Base-by-base conservation (phyloP, 2,113 vertebrate genomes). In the Recurvirostra avosetta region DNA sequence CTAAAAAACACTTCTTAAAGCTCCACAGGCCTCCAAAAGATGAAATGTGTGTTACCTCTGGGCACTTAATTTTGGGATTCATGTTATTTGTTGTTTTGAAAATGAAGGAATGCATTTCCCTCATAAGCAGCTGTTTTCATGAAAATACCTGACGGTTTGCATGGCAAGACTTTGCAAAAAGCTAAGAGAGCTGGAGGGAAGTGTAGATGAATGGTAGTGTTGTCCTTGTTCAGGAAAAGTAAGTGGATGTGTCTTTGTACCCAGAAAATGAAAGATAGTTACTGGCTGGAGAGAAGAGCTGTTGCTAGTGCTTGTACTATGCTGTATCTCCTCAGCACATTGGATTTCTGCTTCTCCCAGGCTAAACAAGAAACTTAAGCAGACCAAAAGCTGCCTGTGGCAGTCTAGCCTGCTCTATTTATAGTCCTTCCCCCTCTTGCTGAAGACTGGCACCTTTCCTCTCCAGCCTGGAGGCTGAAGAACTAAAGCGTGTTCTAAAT, bases 321-420 rank as follows among this genome's bases (percentile, higher is more conserved):
- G 83, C 96, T 94, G 83, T 96, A 90, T 75, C 97, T 96, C 91
- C 94, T 97, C 56, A 78, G 81, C 94, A 94, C 73, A 96, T 55
- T 93, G 92, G 47, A 97, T 92, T 94, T 80, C 85, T 96, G 95
- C 93, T 74, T 27, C 89, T 86, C 47, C 8, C 41, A 74, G 36
- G 61, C 96, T 97, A 94, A 95, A 97, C 56, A 79, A 98, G 97
- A 84, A 96, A 95, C 82, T 96, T 94, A 83, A 98, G 97, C 91
- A 98, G 98, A 82, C 96, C 92, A 47, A 98, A 98, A 86, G 97
- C 97, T 87, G 98, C 94, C 66, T 97, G 92, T 86, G 97, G 97
- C 90, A 98, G 92, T 58, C 76, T 30, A 65, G 96, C 92, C 97
- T 94, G 98, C 97, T 97, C 98, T 97, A 97, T 98, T 98, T 97